These are phyloP conservation scores for Atethmia centrago DNA, from an alignment of 2,888 invertebrate species.

Conservation along the genomic window DNA sequence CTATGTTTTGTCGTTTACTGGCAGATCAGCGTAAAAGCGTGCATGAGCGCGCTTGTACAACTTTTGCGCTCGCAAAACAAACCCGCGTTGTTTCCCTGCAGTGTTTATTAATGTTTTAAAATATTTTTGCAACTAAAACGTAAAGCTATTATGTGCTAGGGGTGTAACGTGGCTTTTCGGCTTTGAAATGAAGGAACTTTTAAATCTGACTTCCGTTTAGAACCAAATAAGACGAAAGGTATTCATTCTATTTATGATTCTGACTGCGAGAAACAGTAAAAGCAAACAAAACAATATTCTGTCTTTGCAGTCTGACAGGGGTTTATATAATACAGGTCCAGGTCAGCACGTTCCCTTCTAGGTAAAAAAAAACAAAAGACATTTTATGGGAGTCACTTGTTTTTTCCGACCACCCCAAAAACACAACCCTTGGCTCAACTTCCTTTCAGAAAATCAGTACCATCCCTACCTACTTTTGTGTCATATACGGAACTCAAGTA, in stretches of 20 bases:
- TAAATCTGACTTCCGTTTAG: not conserved
- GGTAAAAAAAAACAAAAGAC: constrained; percentile 5
- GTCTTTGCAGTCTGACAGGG: not conserved
- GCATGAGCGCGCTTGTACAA: constrained; percentile 42
- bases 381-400: not conserved
- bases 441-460: constrained; percentile 12
- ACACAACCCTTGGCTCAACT: not conserved
- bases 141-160: constrained; percentile 19
- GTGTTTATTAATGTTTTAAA: constrained; percentile 43
- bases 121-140: constrained; percentile 28
- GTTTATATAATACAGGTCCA: not conserved
- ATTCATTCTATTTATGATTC: not conserved
- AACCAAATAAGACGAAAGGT: not conserved
- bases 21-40: constrained; percentile 46
- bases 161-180: not conserved
- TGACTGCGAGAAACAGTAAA: no score
- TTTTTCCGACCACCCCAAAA: constrained; percentile 13
- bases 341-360: not conserved
- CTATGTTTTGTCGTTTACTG: constrained; percentile 40
- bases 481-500: constrained; percentile 17
- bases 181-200: not conserved
- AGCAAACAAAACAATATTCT: not conserved
- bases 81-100: constrained; percentile 28
- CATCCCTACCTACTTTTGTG: constrained; percentile 19
- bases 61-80: constrained; percentile 50